These are phyloP conservation scores for Rhingia rostrata DNA, from an alignment of 2,888 invertebrate genomes.

Conservation along the genomic window DNA sequence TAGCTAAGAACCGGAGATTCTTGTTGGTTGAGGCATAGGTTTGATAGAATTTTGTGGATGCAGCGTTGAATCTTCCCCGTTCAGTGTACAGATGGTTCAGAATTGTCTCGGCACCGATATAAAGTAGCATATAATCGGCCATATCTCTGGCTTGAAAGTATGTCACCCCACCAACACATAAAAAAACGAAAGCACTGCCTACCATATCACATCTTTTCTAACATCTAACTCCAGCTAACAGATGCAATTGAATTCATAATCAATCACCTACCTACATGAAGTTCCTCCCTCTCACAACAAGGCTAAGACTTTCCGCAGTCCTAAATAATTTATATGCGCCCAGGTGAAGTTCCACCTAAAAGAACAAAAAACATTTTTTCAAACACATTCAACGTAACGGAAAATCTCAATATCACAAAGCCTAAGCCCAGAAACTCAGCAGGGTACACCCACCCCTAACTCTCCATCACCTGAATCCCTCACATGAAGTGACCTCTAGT, in stretches of 20 bases:
- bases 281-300: not conserved
- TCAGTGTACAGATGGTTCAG: too few species aligned
- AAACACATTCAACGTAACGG: conserved; percentile 26
- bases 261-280: conserved; percentile 6
- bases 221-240: too few species aligned
- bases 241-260: conserved; percentile 8
- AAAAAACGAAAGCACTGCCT: too few species aligned
- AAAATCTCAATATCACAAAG: conserved; percentile 41
- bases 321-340: conserved; percentile 43
- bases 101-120: too few species aligned
- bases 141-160: too few species aligned
- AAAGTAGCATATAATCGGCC: too few species aligned
- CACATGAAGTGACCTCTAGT: conserved; percentile 60
- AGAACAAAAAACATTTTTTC: not conserved
- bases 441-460: conserved; percentile 2
- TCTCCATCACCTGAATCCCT: not conserved
- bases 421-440: conserved; percentile 16
- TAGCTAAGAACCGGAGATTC: too few species aligned
- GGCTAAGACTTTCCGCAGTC: conserved; percentile 4
- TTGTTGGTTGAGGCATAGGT: too few species aligned
- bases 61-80: too few species aligned
- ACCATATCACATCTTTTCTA: too few species aligned
- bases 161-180: too few species aligned
- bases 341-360: conserved; percentile 23
- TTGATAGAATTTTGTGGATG: too few species aligned